phyloP scores from a whole-genome alignment of 1,140 invertebrate species.

The Micrasema minimum region DNA sequence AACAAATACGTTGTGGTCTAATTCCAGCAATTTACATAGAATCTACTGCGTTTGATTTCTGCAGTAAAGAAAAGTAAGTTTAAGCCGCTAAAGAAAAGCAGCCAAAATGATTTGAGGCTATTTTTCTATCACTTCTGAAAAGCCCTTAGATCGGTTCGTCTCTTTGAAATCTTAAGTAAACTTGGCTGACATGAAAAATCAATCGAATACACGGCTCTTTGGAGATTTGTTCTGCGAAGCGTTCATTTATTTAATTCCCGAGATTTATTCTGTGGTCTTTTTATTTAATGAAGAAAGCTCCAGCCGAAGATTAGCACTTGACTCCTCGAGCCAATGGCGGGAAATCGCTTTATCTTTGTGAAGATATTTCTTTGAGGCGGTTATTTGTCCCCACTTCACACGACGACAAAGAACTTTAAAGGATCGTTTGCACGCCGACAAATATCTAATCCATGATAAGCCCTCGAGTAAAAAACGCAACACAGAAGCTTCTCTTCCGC shows the following conservation, averaged over 20 bases:
- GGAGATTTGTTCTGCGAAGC: slow-evolving; percentile 33
- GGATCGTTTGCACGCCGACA: not conserved
- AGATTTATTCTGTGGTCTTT: slow-evolving; percentile 52
- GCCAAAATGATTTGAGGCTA: too few relatives aligned
- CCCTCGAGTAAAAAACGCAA: not conserved
- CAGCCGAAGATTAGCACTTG: slow-evolving; percentile 51
- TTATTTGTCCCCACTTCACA: slow-evolving; percentile 51
- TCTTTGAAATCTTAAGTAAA: slow-evolving; percentile 1
- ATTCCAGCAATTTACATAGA: too few relatives aligned
- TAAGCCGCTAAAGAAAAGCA: too few relatives aligned
- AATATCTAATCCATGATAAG: not conserved
- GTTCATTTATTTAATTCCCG: slow-evolving; percentile 52
- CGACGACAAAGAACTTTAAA: slow-evolving; percentile 45
- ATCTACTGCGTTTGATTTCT: too few relatives aligned
- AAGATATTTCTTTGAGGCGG: slow-evolving; percentile 51
- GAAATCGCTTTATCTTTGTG: slow-evolving; percentile 52
- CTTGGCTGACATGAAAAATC: slow-evolving; percentile 17
- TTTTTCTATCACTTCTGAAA: too few relatives aligned
- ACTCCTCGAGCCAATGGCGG: slow-evolving; percentile 46
- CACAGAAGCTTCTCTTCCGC: too few relatives aligned
- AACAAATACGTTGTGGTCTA: too few relatives aligned
- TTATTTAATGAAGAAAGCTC: slow-evolving; percentile 52
- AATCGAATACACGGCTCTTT: slow-evolving; percentile 31
- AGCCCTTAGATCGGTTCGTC: too few relatives aligned
- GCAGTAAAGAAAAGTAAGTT: too few relatives aligned